Evolutionary conservation across 2,888 invertebrate species (phyloP).

Genomic region (Abrostola tripartita): DNA sequence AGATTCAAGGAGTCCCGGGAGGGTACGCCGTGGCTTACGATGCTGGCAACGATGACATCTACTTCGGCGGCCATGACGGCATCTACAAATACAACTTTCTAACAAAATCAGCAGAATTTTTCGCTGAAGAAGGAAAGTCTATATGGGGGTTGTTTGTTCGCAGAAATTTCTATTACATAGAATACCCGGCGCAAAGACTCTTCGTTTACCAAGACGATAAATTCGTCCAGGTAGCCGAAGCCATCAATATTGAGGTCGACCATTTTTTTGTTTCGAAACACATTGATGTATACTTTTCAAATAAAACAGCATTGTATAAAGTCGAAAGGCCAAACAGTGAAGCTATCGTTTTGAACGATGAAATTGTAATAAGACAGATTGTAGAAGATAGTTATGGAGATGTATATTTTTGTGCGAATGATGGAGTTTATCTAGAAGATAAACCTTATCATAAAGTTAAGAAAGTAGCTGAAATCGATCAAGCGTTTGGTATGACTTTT

Average conservation of each 20-base stretch:
- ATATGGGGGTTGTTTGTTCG: constrained; percentile 78
- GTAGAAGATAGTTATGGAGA: constrained; percentile 77
- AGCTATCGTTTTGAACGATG: constrained; percentile 67
- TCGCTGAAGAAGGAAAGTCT: constrained; percentile 77
- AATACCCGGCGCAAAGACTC: constrained; percentile 76
- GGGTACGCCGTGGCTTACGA: constrained; percentile 81
- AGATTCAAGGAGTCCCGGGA: constrained; percentile 70
- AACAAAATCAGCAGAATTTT: constrained; percentile 74
- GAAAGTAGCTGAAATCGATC: constrained; percentile 67
- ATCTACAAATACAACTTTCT: constrained; percentile 81
- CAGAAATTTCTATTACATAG: constrained; percentile 79
- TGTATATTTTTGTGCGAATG: constrained; percentile 70
- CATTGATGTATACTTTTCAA: constrained; percentile 74
- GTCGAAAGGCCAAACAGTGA: constrained; percentile 62
- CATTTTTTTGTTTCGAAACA: constrained; percentile 73
- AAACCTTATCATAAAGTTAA: constrained; percentile 69
- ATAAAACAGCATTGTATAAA: constrained; percentile 80
- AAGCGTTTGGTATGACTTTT: constrained; percentile 75
- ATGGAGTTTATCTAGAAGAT: constrained; percentile 77
- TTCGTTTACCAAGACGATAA: constrained; percentile 69
- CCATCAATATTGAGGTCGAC: constrained; percentile 73
- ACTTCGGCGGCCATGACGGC: constrained; percentile 81
- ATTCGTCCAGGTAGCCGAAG: constrained; percentile 74
- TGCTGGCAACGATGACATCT: constrained; percentile 77
- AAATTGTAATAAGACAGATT: constrained; percentile 72